phyloP scores from a whole-genome alignment of 2,888 invertebrate species.

The Steinernema hermaphroditum region DNA sequence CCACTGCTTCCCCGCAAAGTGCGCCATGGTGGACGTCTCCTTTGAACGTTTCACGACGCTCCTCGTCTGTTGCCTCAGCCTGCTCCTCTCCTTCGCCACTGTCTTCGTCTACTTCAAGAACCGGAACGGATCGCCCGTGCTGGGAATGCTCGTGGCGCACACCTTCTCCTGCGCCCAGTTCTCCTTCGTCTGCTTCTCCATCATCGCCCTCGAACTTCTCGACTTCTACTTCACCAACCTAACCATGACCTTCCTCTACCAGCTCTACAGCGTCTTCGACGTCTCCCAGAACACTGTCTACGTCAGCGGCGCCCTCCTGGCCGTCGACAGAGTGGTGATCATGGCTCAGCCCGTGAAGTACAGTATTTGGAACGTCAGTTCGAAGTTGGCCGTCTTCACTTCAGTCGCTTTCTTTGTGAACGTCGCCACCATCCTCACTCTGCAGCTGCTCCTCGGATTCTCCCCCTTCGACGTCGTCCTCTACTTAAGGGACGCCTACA shows the following conservation, averaged over 20 bases:
- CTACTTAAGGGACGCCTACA: neutral
- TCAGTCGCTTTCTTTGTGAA: neutral
- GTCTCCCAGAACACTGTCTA: neutral
- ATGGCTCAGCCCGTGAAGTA: neutral
- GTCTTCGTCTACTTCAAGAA: neutral
- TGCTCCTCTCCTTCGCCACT: neutral
- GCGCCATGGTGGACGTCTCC: too few relatives aligned
- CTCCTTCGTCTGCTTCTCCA: neutral
- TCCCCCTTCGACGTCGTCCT: neutral
- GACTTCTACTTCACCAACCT: neutral
- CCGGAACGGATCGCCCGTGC: neutral
- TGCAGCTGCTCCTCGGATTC: neutral
- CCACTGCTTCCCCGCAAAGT: too few relatives aligned
- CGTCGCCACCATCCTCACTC: too few relatives aligned
- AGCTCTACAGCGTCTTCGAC: neutral
- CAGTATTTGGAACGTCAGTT: neutral
- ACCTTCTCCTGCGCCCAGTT: neutral
- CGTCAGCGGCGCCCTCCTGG: constrained; percentile 1
- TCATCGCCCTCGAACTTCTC: neutral
- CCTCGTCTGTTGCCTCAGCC: neutral
- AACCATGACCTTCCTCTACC: neutral
- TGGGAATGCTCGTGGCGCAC: neutral
- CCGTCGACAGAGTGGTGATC: neutral
- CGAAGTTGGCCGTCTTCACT: neutral
- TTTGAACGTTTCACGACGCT: neutral